A percentile compares a stretch with the other conserved stretches of the same genome.
Conservation (phyloP, 2,113 vertebrate species). For the Cyanoramphus novaezelandiae region DNA sequence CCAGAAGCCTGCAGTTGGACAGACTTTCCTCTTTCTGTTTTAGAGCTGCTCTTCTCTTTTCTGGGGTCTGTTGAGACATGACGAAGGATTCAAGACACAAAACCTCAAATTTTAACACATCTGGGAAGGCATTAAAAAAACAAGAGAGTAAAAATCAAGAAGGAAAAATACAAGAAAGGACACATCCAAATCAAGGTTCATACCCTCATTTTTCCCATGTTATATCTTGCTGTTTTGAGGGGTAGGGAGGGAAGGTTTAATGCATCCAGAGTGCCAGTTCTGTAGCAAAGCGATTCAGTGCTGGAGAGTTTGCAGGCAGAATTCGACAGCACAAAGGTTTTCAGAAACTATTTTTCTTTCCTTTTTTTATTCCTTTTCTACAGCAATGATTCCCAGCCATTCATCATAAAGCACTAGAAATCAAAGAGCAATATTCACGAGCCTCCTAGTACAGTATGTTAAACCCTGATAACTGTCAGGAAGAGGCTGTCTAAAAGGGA, state of each 20-base stretch:
- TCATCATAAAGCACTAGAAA: slow-evolving; percentile 68
- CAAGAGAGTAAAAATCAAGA: neutral
- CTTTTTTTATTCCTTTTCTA: neutral
- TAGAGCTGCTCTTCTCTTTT: neutral
- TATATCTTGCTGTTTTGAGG: neutral
- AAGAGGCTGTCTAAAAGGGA: slow-evolving; percentile 57
- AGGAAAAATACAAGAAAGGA: neutral
- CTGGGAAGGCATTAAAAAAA: neutral
- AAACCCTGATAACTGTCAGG: slow-evolving; percentile 72
- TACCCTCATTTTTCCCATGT: neutral
- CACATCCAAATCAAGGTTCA: neutral
- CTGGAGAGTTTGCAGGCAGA: slow-evolving; percentile 43
- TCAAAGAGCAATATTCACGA: slow-evolving; percentile 76
- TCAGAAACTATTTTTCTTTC: slow-evolving; percentile 47
- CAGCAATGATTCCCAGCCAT: slow-evolving; percentile 48
- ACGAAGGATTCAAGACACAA: neutral
- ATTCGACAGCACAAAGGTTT: slow-evolving; percentile 55
- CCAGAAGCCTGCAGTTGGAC: neutral
- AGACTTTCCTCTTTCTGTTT: neutral
- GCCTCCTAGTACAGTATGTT: slow-evolving; percentile 71
- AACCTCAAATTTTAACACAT: neutral
- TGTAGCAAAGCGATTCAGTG: neutral
- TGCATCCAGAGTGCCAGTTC: neutral
- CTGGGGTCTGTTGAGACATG: neutral
- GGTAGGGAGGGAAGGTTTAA: fast-evolving